Evolutionary conservation across 1,140 invertebrate genomes (phyloP).

Genomic region (Camponotus pennsylvanicus): DNA sequence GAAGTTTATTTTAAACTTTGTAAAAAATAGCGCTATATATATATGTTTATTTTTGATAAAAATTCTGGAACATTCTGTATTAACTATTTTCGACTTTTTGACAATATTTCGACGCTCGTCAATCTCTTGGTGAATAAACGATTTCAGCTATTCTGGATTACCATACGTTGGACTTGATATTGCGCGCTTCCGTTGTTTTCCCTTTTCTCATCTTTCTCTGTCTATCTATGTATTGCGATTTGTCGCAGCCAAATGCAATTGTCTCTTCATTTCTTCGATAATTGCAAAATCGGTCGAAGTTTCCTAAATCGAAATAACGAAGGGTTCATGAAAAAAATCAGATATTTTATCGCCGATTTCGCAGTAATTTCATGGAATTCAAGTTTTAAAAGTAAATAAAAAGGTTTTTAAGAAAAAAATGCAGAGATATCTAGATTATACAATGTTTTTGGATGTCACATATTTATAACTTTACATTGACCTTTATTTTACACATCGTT

Average conservation of each 20-base stretch:
- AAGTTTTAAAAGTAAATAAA: slow-evolving; percentile 15
- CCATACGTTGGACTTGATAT: slow-evolving; percentile 70
- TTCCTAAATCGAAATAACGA: slow-evolving; percentile 37
- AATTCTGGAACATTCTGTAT: not conserved
- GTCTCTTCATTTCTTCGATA: slow-evolving; percentile 74
- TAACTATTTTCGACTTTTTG: slow-evolving; percentile 27
- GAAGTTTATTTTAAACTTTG: slow-evolving; percentile 19
- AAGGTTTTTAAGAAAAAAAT: not conserved
- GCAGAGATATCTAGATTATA: not conserved
- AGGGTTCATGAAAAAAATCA: slow-evolving; percentile 25
- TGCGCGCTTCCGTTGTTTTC: slow-evolving; percentile 70
- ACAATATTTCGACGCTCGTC: slow-evolving; percentile 42
- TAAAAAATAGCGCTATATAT: not conserved
- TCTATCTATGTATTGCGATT: slow-evolving; percentile 62
- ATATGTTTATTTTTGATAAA: not conserved
- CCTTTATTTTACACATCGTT: not conserved
- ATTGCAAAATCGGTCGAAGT: slow-evolving; percentile 74
- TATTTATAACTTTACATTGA: not conserved
- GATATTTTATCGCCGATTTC: slow-evolving; percentile 27
- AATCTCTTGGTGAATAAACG: slow-evolving; percentile 65
- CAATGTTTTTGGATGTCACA: not conserved
- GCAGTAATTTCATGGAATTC: slow-evolving; percentile 6
- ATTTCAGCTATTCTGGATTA: slow-evolving; percentile 65
- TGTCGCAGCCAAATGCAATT: slow-evolving; percentile 76
- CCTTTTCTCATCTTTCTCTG: slow-evolving; percentile 48